phyloP scores from a whole-genome alignment of 2,888 invertebrate species.

The Protodeltote pygarga region DNA sequence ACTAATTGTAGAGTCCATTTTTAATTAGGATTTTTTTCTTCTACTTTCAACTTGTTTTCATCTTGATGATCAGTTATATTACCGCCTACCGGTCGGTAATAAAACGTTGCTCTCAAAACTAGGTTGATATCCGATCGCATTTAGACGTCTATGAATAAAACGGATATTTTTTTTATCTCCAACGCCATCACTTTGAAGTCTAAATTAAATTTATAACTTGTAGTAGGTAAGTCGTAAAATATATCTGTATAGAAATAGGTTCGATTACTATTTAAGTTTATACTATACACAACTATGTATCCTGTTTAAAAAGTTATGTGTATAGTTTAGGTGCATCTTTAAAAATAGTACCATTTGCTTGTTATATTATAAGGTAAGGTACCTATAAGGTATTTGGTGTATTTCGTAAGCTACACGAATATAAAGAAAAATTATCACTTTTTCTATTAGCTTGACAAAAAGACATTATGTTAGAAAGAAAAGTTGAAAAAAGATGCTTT shows the following conservation, averaged over 20 bases:
- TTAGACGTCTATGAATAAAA: constrained; percentile 41
- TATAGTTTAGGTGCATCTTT: constrained; percentile 1
- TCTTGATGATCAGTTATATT: neutral
- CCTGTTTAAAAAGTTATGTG: neutral
- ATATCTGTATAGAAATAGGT: constrained; percentile 17
- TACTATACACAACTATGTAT: constrained; percentile 9
- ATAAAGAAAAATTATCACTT: no score
- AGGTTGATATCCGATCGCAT: constrained; percentile 28
- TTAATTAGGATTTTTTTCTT: neutral
- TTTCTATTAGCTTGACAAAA: no score
- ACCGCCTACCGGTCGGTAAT: constrained; percentile 17
- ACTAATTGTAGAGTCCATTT: no score
- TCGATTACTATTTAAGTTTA: constrained; percentile 21
- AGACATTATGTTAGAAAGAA: no score
- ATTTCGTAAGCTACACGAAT: no score
- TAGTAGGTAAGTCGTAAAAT: constrained; percentile 28
- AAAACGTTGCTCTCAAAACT: constrained; percentile 19
- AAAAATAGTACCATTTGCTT: no score
- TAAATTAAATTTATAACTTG: constrained; percentile 7
- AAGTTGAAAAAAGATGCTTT: no score
- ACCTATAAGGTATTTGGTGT: no score
- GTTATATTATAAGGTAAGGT: no score
- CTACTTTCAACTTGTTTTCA: neutral
- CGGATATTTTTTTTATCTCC: constrained; percentile 5
- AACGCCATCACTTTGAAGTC: constrained; percentile 40